Percentiles rank a stretch among this genome's conserved stretches.
Evolutionary conservation across 2,888 invertebrate genomes (phyloP).

Genomic region (Ochropleura leucogaster): DNA sequence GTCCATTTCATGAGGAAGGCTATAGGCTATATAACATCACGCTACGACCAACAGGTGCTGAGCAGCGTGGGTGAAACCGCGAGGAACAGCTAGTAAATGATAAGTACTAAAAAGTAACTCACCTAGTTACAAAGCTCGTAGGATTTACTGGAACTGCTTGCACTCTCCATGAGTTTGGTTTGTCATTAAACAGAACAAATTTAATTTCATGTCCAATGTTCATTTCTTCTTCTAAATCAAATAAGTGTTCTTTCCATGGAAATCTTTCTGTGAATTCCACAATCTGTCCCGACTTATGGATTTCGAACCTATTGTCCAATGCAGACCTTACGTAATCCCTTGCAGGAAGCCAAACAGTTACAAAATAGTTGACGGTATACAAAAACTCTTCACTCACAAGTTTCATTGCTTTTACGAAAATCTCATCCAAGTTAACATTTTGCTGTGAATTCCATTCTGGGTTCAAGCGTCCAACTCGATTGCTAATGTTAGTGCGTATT

Average conservation of each 20-base stretch:
- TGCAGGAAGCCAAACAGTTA: constrained; percentile 96
- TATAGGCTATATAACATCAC: too few relatives aligned
- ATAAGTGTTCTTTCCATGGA: constrained; percentile 98
- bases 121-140: constrained; percentile 93
- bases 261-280: constrained; percentile 93
- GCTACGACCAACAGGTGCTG: too few relatives aligned
- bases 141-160: constrained; percentile 94
- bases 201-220: constrained; percentile 92
- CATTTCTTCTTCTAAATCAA: constrained; percentile 94
- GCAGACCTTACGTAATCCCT: constrained; percentile 94
- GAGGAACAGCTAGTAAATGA: too few relatives aligned
- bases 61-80: too few relatives aligned
- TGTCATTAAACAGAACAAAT: constrained; percentile 93
- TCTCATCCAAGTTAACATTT: constrained; percentile 87
- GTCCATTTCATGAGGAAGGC: too few relatives aligned
- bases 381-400: constrained; percentile 95
- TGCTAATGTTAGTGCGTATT: constrained; percentile 95
- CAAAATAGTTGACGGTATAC: constrained; percentile 91
- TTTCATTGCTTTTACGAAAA: constrained; percentile 94
- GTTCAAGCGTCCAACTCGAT: constrained; percentile 94
- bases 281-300: constrained; percentile 95
- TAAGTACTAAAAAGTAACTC: constrained; percentile 53
- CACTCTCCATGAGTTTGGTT: constrained; percentile 93
- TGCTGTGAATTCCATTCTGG: constrained; percentile 94
- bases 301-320: constrained; percentile 92